A percentile compares a stretch with the other conserved stretches of the same genome.
These are phyloP conservation scores for Parnassius smintheus DNA, from an alignment of 2,888 invertebrate genomes.

Conservation along the genomic window DNA sequence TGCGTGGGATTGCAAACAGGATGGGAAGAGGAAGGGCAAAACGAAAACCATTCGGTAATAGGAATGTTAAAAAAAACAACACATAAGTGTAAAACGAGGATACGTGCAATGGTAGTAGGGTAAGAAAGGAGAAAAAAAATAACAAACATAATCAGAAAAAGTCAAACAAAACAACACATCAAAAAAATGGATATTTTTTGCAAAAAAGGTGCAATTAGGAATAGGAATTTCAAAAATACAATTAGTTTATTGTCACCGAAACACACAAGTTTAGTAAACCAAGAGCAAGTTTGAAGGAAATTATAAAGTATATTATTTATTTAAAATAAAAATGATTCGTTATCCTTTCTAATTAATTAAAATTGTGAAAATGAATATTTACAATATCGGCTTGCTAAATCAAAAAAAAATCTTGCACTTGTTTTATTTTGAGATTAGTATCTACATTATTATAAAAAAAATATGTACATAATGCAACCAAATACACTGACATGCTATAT, in stretches of 20 bases:
- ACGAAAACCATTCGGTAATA: constrained; percentile 73
- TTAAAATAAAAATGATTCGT: no score
- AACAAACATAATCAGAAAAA: constrained; percentile 80
- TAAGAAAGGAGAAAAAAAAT: constrained; percentile 70
- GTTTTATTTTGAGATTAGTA: constrained; percentile 50
- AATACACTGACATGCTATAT: constrained; percentile 60
- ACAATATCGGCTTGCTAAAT: neutral
- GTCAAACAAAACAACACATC: constrained; percentile 70
- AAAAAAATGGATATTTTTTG: constrained; percentile 48
- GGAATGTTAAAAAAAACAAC: constrained; percentile 58
- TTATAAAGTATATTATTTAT: no score
- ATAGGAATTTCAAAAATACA: constrained; percentile 67
- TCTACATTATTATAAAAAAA: constrained; percentile 54
- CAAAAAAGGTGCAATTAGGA: constrained; percentile 74
- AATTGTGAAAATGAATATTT: constrained; percentile 8
- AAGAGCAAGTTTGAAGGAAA: constrained; percentile 55
- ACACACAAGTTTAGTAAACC: constrained; percentile 57
- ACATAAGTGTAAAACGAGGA: constrained; percentile 70
- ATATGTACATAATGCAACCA: constrained; percentile 54
- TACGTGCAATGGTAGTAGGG: constrained; percentile 75
- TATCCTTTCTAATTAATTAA: no score
- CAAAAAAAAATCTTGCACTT: constrained; percentile 55
- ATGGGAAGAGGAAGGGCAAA: constrained; percentile 50
- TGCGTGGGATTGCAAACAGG: constrained; percentile 65
- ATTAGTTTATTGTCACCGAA: constrained; percentile 75